These are phyloP conservation scores for Glaucomys volans DNA, from an alignment of 2,113 vertebrate species.

Conservation along the genomic window DNA sequence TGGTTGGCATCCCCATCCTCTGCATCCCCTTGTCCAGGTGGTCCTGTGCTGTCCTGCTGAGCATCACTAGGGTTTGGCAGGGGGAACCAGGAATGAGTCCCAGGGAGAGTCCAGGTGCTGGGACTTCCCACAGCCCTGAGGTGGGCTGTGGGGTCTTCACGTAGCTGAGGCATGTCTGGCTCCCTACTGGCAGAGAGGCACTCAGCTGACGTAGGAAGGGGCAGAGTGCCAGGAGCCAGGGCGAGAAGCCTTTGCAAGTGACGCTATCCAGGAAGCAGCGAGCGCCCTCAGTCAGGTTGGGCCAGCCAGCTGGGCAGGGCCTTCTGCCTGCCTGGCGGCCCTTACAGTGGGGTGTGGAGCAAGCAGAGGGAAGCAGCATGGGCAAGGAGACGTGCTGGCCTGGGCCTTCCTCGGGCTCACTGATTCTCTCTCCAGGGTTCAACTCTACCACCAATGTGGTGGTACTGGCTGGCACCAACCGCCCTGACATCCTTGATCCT, in stretches of 20 bases:
- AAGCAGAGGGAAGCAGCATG: not conserved
- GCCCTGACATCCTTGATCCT: conserved; percentile 88
- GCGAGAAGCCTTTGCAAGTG: not conserved
- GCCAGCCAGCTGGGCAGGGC: not conserved
- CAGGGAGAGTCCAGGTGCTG: not conserved
- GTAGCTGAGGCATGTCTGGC: not conserved
- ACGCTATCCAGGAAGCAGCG: not conserved
- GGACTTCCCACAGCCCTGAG: not conserved
- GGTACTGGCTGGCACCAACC: conserved; percentile 89
- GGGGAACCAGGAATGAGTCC: not conserved
- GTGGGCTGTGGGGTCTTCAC: not conserved
- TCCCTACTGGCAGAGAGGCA: not conserved
- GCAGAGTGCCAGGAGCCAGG: not conserved
- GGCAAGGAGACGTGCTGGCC: not conserved
- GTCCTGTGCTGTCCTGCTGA: not conserved
- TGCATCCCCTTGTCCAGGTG: not conserved
- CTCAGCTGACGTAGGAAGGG: not conserved
- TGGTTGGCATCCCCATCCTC: not conserved
- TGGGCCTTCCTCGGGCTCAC: not conserved
- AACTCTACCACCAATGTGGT: conserved; percentile 88
- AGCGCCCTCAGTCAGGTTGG: not conserved
- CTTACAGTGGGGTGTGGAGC: no score
- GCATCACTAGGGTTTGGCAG: not conserved
- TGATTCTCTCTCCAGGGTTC: conserved; percentile 86
- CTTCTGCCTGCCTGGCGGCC: not conserved